Base-by-base conservation (phyloP, 2,888 invertebrate species). In the Marasmarcha lunaedactyla region DNA sequence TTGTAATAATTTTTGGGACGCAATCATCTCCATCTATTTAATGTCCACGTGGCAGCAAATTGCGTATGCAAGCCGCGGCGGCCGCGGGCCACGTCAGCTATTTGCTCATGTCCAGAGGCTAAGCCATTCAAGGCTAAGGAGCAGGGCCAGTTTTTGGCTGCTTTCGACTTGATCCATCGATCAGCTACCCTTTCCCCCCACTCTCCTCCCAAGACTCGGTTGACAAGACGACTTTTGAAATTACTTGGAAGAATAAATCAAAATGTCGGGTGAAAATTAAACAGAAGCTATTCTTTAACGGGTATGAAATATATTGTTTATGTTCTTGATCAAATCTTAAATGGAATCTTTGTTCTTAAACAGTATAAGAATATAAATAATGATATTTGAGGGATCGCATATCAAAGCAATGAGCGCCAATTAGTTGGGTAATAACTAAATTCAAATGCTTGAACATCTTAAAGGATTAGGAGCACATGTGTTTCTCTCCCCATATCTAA, bases 41-140 rank as follows among this genome's bases (percentile, higher is more conserved):
- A 43, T 58, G 54, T 57, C 47, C 54, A 42, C 42, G 48, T 55
- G 58, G 59, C 48, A 44, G 55, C 66, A 55, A 73, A 79, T 78
- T 81, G 72, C 68, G 83, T 81, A 83, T 83, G 81, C 83, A 83
- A 66, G 77, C 59, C 79, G 81, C 78, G 73, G 61, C 63, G 54
- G 71, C 70, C 68, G 68, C 74, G 68, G 73, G 72, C 79, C 71
- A 73, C 81, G 76, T 79, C 83, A 79, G 83, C 83, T 78, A 81
- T 83, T 81, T 72, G 79, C 74, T 73, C 69, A 65, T 77, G 78
- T 73, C 81, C 81, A 74, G 71, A 71, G 71, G 81, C 78, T 83
- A 77, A 81, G 71, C 83, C 83, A 81, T 81, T 79, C 83, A 81
- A 81, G 83, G 83, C 79, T 81, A 83, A 78, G 71, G 56, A 63